These are phyloP conservation scores for Metopolophium dirhodum DNA, from an alignment of 1,140 invertebrate species.

Conservation along the genomic window DNA sequence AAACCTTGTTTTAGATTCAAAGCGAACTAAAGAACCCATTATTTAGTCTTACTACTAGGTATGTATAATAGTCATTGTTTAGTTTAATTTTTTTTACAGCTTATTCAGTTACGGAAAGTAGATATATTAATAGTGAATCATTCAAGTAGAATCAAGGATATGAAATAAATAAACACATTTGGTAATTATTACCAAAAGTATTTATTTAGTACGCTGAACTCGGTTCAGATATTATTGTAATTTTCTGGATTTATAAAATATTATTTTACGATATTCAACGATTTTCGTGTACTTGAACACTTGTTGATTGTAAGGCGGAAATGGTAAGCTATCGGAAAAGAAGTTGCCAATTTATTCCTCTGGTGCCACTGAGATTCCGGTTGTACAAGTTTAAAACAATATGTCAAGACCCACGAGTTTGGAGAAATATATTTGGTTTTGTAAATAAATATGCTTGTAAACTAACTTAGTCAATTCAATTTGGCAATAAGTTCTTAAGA, in stretches of 20 bases:
- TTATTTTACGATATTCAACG: not conserved
- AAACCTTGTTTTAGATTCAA: not conserved
- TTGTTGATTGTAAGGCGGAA: not conserved
- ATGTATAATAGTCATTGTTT: not conserved
- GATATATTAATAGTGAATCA: not conserved
- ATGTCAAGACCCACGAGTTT: not conserved
- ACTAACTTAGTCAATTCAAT: constrained; percentile 7
- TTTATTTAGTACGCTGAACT: not conserved
- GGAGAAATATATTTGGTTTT: not conserved
- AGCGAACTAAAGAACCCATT: not conserved
- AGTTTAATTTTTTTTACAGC: not conserved
- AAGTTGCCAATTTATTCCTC: not conserved
- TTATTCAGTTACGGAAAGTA: not conserved
- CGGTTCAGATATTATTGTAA: not conserved
- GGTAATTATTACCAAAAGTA: not conserved
- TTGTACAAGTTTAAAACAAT: constrained; percentile 29
- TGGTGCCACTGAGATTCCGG: not conserved
- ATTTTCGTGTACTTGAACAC: not conserved
- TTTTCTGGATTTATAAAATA: not conserved
- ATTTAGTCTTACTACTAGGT: not conserved
- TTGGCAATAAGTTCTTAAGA: not conserved
- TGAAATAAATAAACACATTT: not conserved
- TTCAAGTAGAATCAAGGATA: not conserved
- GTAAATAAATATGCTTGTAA: not conserved
- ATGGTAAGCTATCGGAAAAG: constrained; percentile 13